These are phyloP conservation scores for Drosophila kanapiae DNA, from an alignment of 1,140 invertebrate species.

Conservation along the genomic window DNA sequence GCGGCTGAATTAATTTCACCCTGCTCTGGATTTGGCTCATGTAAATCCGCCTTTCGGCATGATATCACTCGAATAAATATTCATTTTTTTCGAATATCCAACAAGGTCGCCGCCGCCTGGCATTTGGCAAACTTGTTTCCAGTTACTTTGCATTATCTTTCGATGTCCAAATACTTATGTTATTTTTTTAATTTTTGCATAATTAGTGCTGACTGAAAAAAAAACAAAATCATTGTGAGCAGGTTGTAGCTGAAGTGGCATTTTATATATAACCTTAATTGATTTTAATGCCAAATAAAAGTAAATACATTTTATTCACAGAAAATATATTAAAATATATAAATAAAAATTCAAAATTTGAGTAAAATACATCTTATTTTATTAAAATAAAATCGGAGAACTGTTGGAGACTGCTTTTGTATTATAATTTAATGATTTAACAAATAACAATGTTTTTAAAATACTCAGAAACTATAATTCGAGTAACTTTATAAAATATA, in stretches of 20 bases:
- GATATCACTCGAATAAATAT: constrained; percentile 64
- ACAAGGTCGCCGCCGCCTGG: constrained; percentile 57
- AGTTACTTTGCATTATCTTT: constrained; percentile 46
- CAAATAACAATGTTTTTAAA: too few relatives aligned
- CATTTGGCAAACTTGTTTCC: constrained; percentile 54
- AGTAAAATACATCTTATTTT: neutral
- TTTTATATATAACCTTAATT: constrained; percentile 13
- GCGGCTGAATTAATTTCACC: constrained; percentile 31
- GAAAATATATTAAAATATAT: too few relatives aligned
- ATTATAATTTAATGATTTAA: too few relatives aligned
- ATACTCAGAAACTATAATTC: too few relatives aligned
- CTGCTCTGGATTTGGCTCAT: constrained; percentile 26
- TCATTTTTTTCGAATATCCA: constrained; percentile 46
- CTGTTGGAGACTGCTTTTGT: too few relatives aligned
- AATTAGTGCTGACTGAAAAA: constrained; percentile 10
- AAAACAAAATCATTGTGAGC: neutral
- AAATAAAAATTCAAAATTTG: neutral
- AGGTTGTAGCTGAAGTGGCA: constrained; percentile 6
- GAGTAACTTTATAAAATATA: too few relatives aligned
- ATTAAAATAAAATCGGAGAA: neutral
- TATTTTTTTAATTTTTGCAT: constrained; percentile 24
- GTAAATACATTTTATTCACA: neutral
- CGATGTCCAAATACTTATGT: constrained; percentile 40
- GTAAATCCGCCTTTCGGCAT: constrained; percentile 39
- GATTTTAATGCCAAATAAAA: neutral